Base-by-base conservation (phyloP, 1,140 invertebrate genomes). In the Augochlora pura region DNA sequence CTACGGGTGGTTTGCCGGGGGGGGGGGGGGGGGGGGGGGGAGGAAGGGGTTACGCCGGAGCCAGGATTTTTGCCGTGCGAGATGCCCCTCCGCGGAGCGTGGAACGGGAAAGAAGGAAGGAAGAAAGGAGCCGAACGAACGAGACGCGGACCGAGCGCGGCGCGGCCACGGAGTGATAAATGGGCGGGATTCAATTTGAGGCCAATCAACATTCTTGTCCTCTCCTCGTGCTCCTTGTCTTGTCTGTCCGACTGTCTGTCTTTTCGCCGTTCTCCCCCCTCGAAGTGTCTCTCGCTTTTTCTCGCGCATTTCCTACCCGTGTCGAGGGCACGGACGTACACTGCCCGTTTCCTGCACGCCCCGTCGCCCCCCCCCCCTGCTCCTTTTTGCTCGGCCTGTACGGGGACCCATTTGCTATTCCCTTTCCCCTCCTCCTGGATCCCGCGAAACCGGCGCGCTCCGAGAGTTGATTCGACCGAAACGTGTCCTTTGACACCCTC, bases 191-290 rank as follows among this genome's bases (percentile, higher is more conserved):
- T 91, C 90, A 91, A 91, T 91, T 91, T 91, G 87, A 90, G 89
- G 86, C 89, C 90, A 91, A 91, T 91, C 90, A 91, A 91, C 90
- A 91, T 91, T 91, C 88, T 90, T 89, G 89, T 90, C 84, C 70
- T 85, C 80, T 83, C 64, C 76, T 75, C 69, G 77, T 77, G 32
- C 82, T 83, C 75, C 84, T 73, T 78, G 79, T 86, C 79, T 83
- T 73, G 71, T 87, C 78, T 81, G 80, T 82, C 71, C 68, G 71
- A 86, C 78, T 81, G 80, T 82, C 71, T 72, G 80, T 80, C 86
- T 87, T 87, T 82, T 77, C 79, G 75, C 64, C 82, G 77, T 86
- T 62, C 64, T 52, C 42, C n/a, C n/a, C n/a, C n/a, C n/a, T n/a
- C n/a, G n/a, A 60, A 67, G 64, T 87, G 83, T 88, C 87, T 72